Base-by-base conservation (phyloP, 2,113 vertebrate species). In the Oxyruncus cristatus region DNA sequence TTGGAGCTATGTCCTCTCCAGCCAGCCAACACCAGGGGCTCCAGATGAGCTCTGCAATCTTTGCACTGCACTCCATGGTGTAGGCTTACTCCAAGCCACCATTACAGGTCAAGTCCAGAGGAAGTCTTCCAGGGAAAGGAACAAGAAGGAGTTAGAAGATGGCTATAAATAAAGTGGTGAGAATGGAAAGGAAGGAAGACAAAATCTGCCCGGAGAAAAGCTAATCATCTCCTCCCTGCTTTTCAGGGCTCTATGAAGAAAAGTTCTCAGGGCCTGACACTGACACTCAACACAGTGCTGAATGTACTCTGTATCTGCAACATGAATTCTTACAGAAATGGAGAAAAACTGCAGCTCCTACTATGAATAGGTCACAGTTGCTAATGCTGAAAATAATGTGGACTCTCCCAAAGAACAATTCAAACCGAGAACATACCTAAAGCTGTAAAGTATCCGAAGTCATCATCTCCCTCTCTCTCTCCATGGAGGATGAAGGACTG, bases 201-300 rank as follows among this genome's bases (percentile, higher is more conserved):
- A 74, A 79, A 75, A 65, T 2, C 10, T 84, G 18, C 3, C 16
- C 24, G 47, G 58, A 84, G 58, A 66, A 88, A 91, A 84, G 33
- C 6, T 37, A 75, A 53, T 58, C 16, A 42, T 76, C 19, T 72
- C 42, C 53, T 61, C 52, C 14, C 21, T 52, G 28, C 2, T 67
- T 85, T 47, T 47, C 11, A 13, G 18, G 19, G 7, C 8, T 56
- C 26, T 12, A 5, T 37, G 20, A n/a, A 81, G 37, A 46, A 41
- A 55, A 71, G 35, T 8, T 95, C 12, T 55, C 19, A 63, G 21
- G 28, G 12, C 32, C 41, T 50, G 8, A 42, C 39, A 13, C 33
- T 61, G 66, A 50, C 44, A 52, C 58, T 49, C 0, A 1, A 55
- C 61, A 41, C 14, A 55, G 14, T 0, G 0, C 32, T 88, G 37